Percentiles rank a stretch among this genome's conserved stretches.
Conservation (phyloP, 2,888 invertebrate species). For the Orthonevra nobilis region DNA sequence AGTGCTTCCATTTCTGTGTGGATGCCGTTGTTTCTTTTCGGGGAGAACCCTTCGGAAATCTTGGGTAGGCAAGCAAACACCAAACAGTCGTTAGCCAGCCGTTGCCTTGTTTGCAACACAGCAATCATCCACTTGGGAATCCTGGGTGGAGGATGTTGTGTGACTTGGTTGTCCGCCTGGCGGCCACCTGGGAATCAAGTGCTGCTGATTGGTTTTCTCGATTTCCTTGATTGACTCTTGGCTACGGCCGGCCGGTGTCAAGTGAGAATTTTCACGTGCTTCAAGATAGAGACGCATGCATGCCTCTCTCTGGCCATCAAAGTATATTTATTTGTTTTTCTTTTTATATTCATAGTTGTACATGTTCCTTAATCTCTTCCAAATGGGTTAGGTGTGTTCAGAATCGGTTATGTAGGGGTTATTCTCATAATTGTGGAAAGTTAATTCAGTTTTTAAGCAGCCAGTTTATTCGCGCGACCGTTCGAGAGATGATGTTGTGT, state of each 20-base stretch:
- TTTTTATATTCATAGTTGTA: constrained; percentile 29
- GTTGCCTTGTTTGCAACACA: constrained; percentile 69
- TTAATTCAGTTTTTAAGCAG: too few species aligned
- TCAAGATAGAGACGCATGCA: neutral
- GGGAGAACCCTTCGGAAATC: constrained; percentile 57
- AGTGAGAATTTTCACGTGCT: constrained; percentile 60
- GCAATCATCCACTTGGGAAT: constrained; percentile 63
- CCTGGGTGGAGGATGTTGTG: constrained; percentile 56
- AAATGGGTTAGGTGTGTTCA: constrained; percentile 1
- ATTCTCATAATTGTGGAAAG: too few species aligned
- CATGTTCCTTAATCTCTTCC: constrained; percentile 36
- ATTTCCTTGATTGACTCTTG: constrained; percentile 25
- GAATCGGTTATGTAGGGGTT: too few species aligned
- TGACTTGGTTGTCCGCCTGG: constrained; percentile 28
- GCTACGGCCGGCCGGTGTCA: constrained; percentile 48
- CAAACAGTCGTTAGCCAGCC: constrained; percentile 64
- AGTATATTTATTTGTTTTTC: constrained; percentile 34
- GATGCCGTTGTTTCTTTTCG: constrained; percentile 51
- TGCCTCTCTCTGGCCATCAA: constrained; percentile 28
- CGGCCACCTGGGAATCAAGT: constrained; percentile 36
- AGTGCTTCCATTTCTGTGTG: constrained; percentile 60
- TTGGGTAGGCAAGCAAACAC: constrained; percentile 55
- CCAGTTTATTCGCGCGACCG: too few species aligned
- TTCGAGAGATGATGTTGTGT: too few species aligned
- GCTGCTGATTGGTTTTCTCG: constrained; percentile 52